Conservation (phyloP, 2,797 vertebrate genomes). For the Leptoclinus maculatus region DNA sequence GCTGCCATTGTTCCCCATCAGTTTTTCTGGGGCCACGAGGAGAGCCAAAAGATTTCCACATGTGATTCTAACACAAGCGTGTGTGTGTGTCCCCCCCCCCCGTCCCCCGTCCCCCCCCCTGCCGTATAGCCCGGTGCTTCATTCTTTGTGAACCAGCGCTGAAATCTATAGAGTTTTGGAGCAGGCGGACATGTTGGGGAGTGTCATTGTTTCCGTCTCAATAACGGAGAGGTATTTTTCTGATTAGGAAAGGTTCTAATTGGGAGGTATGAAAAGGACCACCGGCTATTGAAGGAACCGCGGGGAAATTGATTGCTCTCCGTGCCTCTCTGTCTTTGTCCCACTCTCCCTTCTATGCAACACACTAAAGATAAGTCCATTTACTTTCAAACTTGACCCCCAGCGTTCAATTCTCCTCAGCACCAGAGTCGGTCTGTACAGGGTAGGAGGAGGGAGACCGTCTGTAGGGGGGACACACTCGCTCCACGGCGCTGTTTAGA, state of each 20-base stretch:
- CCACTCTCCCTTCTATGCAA: conserved; percentile 60
- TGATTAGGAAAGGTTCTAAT: conserved; percentile 90
- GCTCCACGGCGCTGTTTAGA: conserved; percentile 17
- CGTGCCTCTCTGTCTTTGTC: conserved; percentile 61
- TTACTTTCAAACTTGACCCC: conserved; percentile 79
- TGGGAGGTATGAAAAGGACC: conserved; percentile 84
- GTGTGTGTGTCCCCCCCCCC: neutral
- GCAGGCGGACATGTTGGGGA: conserved; percentile 80
- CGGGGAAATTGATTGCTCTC: conserved; percentile 85
- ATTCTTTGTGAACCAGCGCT: conserved; percentile 90
- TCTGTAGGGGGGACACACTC: conserved; percentile 29
- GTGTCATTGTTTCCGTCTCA: conserved; percentile 84
- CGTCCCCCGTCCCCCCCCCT: conserved; percentile 17
- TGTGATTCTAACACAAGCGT: conserved; percentile 86
- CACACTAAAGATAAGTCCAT: conserved; percentile 75
- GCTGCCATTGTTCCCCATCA: conserved; percentile 92
- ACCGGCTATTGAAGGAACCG: conserved; percentile 82
- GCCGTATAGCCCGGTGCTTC: conserved; percentile 85
- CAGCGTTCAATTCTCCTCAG: conserved; percentile 62
- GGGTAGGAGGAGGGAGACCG: conserved; percentile 18
- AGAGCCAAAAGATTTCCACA: conserved; percentile 91
- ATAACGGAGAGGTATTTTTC: conserved; percentile 87
- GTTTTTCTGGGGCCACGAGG: conserved; percentile 87
- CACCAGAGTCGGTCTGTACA: conserved; percentile 12
- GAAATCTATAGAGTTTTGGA: conserved; percentile 86